Conservation (phyloP, 2,888 invertebrate species). For the Pammene aurita region DNA sequence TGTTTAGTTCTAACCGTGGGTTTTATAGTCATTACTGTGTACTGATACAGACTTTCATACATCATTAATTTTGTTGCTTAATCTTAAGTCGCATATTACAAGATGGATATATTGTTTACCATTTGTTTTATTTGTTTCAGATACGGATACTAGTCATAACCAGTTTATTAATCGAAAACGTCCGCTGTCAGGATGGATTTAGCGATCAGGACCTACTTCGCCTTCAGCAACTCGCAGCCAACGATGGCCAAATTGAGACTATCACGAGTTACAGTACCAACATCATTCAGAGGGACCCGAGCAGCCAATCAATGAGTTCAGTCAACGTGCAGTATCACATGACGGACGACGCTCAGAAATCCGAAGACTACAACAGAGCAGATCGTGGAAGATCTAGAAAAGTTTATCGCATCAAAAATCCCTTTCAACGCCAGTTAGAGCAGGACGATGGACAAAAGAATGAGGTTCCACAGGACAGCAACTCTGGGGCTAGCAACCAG, state of each 20-base stretch:
- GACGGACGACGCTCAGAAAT: conserved; percentile 63
- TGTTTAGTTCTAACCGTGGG: conserved; percentile 13
- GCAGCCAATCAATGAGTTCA: conserved; percentile 63
- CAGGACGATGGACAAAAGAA: conserved; percentile 58
- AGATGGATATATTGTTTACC: not conserved
- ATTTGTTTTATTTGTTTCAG: conserved; percentile 65
- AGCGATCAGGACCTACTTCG: conserved; percentile 68
- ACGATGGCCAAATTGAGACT: conserved; percentile 64
- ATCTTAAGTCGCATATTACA: no score
- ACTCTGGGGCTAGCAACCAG: conserved; percentile 77
- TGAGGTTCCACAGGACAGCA: conserved; percentile 63
- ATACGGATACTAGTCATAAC: conserved; percentile 75
- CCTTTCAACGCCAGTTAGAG: conserved; percentile 66
- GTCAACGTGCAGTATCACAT: conserved; percentile 66
- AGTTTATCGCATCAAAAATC: conserved; percentile 75
- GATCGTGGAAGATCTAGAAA: conserved; percentile 65
- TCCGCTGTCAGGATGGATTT: conserved; percentile 73
- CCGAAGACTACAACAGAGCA: conserved; percentile 62
- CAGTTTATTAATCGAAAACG: conserved; percentile 59
- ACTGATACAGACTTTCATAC: not conserved
- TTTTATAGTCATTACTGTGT: conserved; percentile 16
- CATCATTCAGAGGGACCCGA: conserved; percentile 66
- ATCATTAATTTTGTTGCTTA: not conserved
- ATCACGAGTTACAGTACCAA: conserved; percentile 66
- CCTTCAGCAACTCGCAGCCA: conserved; percentile 65